These are phyloP conservation scores for Tetrax tetrax DNA, from an alignment of 2,113 vertebrate species.

Conservation along the genomic window DNA sequence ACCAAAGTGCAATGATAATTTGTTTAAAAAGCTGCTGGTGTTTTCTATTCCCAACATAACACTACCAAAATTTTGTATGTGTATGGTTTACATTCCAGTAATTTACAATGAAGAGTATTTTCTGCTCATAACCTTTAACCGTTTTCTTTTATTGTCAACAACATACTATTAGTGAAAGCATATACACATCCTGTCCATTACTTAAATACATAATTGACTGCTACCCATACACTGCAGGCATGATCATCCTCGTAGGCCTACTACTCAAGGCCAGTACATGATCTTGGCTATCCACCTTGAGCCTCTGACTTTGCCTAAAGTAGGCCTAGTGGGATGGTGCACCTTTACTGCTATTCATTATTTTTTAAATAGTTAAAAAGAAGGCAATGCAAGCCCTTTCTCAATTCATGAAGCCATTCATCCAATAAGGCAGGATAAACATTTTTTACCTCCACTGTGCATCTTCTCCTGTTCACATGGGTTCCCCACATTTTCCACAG, in stretches of 20 bases:
- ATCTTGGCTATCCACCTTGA: conserved; percentile 29
- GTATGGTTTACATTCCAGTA: neutral
- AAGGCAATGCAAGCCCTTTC: conserved; percentile 70
- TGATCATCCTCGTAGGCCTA: conserved; percentile 30
- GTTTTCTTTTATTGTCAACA: neutral
- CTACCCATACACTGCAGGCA: neutral
- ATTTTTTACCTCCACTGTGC: conserved; percentile 81
- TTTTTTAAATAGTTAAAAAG: conserved; percentile 28
- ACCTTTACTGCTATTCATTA: neutral
- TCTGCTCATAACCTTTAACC: conserved; percentile 36
- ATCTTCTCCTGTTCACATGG: conserved; percentile 84
- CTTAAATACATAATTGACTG: neutral
- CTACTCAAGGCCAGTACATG: conserved; percentile 38
- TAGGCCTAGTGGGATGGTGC: conserved; percentile 40
- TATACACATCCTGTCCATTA: neutral
- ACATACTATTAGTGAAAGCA: neutral
- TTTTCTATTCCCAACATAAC: neutral
- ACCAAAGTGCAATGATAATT: neutral
- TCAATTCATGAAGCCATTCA: conserved; percentile 72
- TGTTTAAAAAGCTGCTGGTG: neutral
- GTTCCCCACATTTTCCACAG: conserved; percentile 81
- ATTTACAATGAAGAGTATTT: conserved; percentile 40
- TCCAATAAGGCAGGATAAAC: conserved; percentile 67
- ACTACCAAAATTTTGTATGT: neutral
- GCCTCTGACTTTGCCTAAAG: conserved; percentile 64